Percentiles rank a stretch among this genome's conserved stretches.
Conservation (phyloP, 2,113 vertebrate genomes). For the Macroglossus sobrinus region DNA sequence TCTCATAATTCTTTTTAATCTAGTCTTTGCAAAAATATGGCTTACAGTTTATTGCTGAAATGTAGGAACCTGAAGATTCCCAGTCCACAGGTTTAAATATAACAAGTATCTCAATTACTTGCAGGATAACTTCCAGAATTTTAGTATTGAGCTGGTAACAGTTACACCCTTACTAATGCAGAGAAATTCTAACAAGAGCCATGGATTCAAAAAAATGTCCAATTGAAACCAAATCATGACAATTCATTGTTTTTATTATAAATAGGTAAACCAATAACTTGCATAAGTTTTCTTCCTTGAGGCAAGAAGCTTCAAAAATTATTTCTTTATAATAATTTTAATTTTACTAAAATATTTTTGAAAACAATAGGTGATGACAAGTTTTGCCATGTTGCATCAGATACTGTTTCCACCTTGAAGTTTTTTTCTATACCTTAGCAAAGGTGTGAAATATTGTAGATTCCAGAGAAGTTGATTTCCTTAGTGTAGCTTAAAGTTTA, state of each 20-base stretch:
- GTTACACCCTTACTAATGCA: not conserved
- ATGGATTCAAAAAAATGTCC: not conserved
- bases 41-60: constrained; percentile 64
- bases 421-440: not conserved
- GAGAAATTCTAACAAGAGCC: not conserved
- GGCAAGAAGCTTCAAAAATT: not conserved
- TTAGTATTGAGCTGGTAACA: not conserved
- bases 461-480: not conserved
- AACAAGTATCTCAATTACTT: constrained; percentile 27
- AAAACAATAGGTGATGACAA: not conserved
- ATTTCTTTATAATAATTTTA: constrained; percentile 10
- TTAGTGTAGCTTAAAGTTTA: not conserved
- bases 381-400: not conserved
- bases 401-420: not conserved
- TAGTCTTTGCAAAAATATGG: constrained; percentile 60
- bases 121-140: constrained; percentile 26
- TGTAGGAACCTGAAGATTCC: constrained; percentile 31
- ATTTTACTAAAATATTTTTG: constrained; percentile 11
- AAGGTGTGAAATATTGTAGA: not conserved
- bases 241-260: constrained; percentile 29
- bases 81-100: constrained; percentile 4
- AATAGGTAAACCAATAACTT: not conserved
- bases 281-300: not conserved
- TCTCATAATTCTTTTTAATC: constrained; percentile 45
- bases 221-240: not conserved